Evolutionary conservation across 2,113 vertebrate species (phyloP).

Genomic region (Pollimyrus isidori): DNA sequence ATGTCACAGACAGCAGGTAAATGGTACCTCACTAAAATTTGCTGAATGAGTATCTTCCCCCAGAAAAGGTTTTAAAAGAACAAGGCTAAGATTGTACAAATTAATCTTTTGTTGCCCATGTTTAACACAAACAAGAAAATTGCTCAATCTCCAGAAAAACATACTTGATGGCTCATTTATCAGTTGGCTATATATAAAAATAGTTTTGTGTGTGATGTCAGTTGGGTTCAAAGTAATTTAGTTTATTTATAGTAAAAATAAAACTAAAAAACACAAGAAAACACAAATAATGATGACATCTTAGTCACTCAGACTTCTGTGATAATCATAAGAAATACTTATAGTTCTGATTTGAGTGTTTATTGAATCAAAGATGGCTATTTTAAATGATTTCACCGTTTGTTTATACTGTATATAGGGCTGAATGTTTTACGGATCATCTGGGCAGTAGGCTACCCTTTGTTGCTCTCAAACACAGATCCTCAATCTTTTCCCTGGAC

Average conservation of each 20-base stretch:
- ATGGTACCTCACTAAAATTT: background rate
- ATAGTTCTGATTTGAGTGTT: background rate
- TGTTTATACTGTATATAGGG: background rate
- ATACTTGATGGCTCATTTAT: background rate
- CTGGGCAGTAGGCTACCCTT: background rate
- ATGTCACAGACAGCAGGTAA: background rate
- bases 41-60: background rate
- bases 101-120: background rate
- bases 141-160: background rate
- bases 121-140: background rate
- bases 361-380: background rate
- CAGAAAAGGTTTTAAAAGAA: background rate
- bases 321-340: background rate
- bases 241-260: background rate
- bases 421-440: background rate
- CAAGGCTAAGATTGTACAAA: background rate
- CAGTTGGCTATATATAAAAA: background rate
- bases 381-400: background rate
- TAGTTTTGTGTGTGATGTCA: background rate
- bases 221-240: background rate
- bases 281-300: background rate
- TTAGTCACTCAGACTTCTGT: background rate
- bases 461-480: background rate
- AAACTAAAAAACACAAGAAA: background rate
- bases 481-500: background rate